phyloP scores from a whole-genome alignment of 2,113 vertebrate species.

The Benitochromis conjunctus region DNA sequence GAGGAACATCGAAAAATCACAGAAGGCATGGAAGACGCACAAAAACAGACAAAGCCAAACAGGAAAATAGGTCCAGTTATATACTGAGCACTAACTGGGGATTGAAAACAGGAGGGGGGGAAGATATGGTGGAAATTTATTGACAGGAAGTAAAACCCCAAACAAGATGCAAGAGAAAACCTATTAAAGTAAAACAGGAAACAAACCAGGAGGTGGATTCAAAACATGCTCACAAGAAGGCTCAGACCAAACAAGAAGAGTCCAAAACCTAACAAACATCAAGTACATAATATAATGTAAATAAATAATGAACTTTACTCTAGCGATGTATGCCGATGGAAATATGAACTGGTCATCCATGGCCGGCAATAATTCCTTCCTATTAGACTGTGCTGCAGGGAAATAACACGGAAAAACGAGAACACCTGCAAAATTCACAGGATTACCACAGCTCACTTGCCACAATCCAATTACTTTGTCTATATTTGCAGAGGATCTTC shows the following conservation, averaged over 20 bases:
- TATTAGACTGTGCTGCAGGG: constrained; percentile 31
- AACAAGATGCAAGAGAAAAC: background rate
- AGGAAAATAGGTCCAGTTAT: background rate
- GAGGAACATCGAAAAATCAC: background rate
- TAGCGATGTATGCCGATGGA: constrained; percentile 13
- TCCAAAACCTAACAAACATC: background rate
- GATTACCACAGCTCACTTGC: constrained; percentile 55
- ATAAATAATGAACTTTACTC: background rate
- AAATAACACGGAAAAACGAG: constrained; percentile 53
- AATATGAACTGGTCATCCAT: constrained; percentile 46
- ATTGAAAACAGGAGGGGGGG: background rate
- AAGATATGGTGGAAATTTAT: background rate
- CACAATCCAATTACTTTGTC: constrained; percentile 67
- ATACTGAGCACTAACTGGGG: background rate
- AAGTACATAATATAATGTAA: background rate
- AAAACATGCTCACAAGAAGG: background rate
- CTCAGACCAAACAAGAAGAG: background rate
- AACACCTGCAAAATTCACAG: constrained; percentile 43
- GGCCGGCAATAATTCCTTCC: constrained; percentile 36
- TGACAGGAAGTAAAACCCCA: background rate
- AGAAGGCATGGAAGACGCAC: background rate
- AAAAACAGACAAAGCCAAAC: background rate
- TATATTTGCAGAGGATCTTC: constrained; percentile 44
- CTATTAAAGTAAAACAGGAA: background rate
- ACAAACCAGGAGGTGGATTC: background rate